Conservation (phyloP, 2,797 vertebrate species). For the Brotula barbata region DNA sequence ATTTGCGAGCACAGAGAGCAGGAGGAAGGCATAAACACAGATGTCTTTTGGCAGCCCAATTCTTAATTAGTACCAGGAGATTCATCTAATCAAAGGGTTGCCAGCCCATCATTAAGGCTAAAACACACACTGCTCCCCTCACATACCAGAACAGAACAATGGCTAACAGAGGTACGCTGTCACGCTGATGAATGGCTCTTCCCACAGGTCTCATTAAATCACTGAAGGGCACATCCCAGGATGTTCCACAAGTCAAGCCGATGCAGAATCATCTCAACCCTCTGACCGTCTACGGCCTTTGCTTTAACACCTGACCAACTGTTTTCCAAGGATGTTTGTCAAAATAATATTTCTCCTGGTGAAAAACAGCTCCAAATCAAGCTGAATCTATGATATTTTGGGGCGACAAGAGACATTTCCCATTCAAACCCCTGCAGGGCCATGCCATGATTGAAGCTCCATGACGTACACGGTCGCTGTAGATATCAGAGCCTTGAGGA, state of each 20-base stretch:
- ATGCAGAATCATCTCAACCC: constrained; percentile 45
- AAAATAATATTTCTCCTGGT: constrained; percentile 48
- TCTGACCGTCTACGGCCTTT: no score
- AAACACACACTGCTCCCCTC: constrained; percentile 63
- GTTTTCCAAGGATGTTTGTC: constrained; percentile 40
- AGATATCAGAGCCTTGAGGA: constrained; percentile 51
- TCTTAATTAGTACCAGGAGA: constrained; percentile 72
- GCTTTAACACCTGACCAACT: constrained; percentile 41
- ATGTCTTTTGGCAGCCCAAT: constrained; percentile 64
- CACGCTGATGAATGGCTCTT: constrained; percentile 73
- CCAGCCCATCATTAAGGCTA: constrained; percentile 69
- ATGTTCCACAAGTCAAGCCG: constrained; percentile 54
- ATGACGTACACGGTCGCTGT: constrained; percentile 40
- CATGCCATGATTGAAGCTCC: constrained; percentile 36
- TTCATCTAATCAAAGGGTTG: constrained; percentile 72
- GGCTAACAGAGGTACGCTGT: constrained; percentile 70
- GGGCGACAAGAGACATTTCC: constrained; percentile 40
- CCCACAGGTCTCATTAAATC: constrained; percentile 77
- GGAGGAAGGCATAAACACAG: constrained; percentile 56
- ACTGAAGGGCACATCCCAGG: constrained; percentile 70
- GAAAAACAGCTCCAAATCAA: constrained; percentile 51
- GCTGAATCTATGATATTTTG: constrained; percentile 44
- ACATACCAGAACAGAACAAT: constrained; percentile 73
- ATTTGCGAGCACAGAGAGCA: background rate
- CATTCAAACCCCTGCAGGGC: constrained; percentile 52